Evolutionary conservation across 2,888 invertebrate species (phyloP), one percentile per base, ranked within the genome.

Genomic region (Cylloceria caligata): DNA sequence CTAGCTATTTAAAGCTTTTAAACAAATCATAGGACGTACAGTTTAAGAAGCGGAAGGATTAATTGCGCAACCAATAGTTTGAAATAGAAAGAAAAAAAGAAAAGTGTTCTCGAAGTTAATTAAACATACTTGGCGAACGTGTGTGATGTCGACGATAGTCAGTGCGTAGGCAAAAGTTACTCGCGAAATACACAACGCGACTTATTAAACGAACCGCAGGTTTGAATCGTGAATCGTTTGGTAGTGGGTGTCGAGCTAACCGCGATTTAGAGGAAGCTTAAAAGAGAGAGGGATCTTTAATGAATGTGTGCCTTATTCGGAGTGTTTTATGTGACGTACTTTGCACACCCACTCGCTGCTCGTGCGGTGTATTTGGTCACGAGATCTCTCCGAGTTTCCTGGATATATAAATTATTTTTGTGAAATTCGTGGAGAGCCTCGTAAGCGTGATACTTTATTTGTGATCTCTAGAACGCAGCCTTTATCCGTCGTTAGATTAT

Each of bases 271-370:
- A n/a, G n/a, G n/a, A n/a, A n/a, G n/a, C n/a, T n/a, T n/a, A n/a
- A n/a, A n/a, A 19, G 11, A 19, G 11, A 16, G 45, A 49, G 49
- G 34, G 34, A 47, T 30, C 2, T 24, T 52, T 24, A 9, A 1
- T 27, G 67, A 78, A 77, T 75, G 84, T 84, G 86, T 73, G 83
- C 82, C 84, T 79, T 85, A 80, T 86, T 85, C 84, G 85, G 86
- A 83, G 86, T 87, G 86, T 85, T 84, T 81, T 81, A 84, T 49
- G 74, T 65, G 69, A 62, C 36, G 60, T 65, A 71, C 34, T 55
- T 55, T 16, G 47, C 27, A 36, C 74, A 68, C 74, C 55, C 67
- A 74, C 71, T 71, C 39, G 65, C 55, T 62, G 71, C 71, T 71
- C 39, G 65, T 68, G 36, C 57, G 57, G 74, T 21, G 75, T 45